Conservation (phyloP, 2,888 invertebrate genomes). For the Lysandra coridon region DNA sequence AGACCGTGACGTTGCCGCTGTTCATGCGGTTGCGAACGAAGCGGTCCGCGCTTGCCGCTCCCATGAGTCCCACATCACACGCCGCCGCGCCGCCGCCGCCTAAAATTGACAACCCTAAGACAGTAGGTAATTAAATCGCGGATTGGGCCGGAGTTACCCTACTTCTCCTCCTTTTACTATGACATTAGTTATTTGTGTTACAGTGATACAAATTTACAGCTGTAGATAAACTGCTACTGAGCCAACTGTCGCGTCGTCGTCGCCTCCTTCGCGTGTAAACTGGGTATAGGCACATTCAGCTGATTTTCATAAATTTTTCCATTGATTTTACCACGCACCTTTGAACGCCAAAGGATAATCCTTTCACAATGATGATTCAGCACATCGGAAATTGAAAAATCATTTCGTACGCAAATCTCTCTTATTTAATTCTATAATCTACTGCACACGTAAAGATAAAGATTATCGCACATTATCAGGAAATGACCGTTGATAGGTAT, state of each 20-base stretch:
- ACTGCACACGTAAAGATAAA: slow-evolving; percentile 7
- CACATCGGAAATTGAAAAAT: not conserved
- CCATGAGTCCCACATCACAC: no score
- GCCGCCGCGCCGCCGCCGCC: no score
- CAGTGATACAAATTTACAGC: not conserved
- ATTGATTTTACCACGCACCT: not conserved
- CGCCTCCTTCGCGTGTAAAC: not conserved
- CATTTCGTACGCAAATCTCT: not conserved
- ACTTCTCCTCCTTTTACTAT: no score
- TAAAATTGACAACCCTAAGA: no score
- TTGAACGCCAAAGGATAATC: not conserved
- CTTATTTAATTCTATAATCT: not conserved
- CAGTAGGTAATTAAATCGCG: no score
- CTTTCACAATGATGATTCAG: not conserved
- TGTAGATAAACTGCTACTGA: not conserved
- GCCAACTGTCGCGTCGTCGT: not conserved
- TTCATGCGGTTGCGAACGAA: no score
- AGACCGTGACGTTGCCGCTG: no score
- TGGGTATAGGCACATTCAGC: not conserved
- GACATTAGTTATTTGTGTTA: not conserved
- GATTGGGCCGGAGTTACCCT: no score
- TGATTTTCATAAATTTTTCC: not conserved
- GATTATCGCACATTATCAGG: not conserved
- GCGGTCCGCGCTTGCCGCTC: no score
- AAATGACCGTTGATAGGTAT: not conserved